Evolutionary conservation across 1,140 invertebrate species (phyloP).

Genomic region (Neodiprion lecontei): DNA sequence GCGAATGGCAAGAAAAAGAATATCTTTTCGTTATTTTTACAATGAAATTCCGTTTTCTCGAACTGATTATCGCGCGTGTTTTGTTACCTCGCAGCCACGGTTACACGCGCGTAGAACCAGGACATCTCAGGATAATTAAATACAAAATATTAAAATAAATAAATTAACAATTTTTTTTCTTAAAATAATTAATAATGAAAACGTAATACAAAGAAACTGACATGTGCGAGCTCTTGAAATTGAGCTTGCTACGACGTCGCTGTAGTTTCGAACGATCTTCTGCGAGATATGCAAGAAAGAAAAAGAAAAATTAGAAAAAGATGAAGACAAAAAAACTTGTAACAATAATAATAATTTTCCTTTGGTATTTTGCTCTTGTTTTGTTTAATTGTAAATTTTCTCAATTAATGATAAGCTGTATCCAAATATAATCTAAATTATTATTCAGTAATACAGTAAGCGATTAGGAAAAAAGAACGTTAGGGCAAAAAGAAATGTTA

Average conservation of each 20-base stretch:
- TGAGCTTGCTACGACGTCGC: not conserved
- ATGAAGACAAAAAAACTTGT: too few relatives aligned
- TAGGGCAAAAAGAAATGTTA: not conserved
- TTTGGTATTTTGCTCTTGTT: not conserved
- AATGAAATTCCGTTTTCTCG: not conserved
- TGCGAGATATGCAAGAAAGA: not conserved
- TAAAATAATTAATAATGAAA: too few relatives aligned
- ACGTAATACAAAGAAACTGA: not conserved
- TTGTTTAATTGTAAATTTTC: not conserved
- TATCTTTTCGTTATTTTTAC: not conserved
- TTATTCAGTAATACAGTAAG: slow-evolving; percentile 1
- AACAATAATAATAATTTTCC: not conserved
- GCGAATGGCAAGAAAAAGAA: not conserved
- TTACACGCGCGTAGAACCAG: not conserved
- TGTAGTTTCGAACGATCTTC: not conserved
- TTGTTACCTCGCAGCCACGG: slow-evolving; percentile 4
- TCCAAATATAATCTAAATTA: slow-evolving; percentile 5
- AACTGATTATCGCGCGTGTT: slow-evolving; percentile 7
- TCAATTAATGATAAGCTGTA: slow-evolving; percentile 6
- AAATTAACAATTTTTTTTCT: not conserved
- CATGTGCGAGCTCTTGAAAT: too few relatives aligned
- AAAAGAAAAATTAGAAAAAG: too few relatives aligned
- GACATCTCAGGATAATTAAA: not conserved
- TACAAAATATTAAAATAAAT: not conserved
- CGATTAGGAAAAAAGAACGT: slow-evolving; percentile 6